Evolutionary conservation across 2,888 invertebrate species (phyloP).

Genomic region (Pterostichus niger): DNA sequence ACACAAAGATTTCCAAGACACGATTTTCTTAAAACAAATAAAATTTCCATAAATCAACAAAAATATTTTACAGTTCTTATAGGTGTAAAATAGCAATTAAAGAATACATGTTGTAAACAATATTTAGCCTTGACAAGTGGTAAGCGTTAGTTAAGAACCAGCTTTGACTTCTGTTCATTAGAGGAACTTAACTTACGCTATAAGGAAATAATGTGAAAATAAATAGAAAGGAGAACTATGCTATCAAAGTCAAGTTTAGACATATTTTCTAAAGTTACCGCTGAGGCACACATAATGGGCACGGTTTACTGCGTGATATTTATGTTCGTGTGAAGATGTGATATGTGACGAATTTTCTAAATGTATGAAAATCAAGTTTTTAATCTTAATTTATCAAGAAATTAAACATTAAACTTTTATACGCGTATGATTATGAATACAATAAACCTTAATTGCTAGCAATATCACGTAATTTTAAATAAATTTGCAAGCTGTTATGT

Average conservation of each 20-base stretch:
- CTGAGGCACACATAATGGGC: conserved; percentile 10
- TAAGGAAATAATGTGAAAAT: conserved; percentile 53
- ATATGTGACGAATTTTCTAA: too few relatives aligned
- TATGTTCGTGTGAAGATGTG: too few relatives aligned
- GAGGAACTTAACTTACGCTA: conserved; percentile 1
- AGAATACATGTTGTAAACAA: conserved; percentile 28
- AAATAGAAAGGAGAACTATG: conserved; percentile 42
- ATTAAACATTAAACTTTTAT: conserved; percentile 8
- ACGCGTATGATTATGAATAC: neutral
- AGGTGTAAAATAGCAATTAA: conserved; percentile 21
- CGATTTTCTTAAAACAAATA: conserved; percentile 4
- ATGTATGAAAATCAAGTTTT: neutral
- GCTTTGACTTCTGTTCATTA: conserved; percentile 5
- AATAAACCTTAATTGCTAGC: too few relatives aligned
- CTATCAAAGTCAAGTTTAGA: conserved; percentile 51
- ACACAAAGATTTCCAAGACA: conserved; percentile 22
- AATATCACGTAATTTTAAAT: too few relatives aligned
- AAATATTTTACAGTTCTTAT: neutral
- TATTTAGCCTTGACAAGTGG: conserved; percentile 37
- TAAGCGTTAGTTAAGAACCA: neutral
- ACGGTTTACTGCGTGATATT: conserved; percentile 2
- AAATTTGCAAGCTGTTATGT: too few relatives aligned
- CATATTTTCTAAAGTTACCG: conserved; percentile 44
- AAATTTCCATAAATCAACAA: conserved; percentile 35
- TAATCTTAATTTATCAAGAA: neutral